phyloP scores from a whole-genome alignment of 2,888 invertebrate species.

The Diarsia mendica region DNA sequence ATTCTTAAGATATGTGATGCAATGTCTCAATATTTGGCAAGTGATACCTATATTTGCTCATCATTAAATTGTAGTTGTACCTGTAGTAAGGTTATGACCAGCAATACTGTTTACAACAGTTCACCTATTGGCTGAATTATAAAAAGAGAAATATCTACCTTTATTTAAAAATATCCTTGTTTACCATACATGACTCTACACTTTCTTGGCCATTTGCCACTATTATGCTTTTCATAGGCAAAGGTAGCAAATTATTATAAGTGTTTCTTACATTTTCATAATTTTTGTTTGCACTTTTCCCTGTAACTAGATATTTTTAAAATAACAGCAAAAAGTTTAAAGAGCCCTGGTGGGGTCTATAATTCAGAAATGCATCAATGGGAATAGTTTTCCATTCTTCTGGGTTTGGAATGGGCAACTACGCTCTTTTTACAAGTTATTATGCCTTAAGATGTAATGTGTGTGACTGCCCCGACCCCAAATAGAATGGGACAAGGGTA shows the following conservation, averaged over 20 bases:
- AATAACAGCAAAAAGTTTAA: not conserved
- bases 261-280: not conserved
- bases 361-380: not conserved
- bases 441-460: too few relatives aligned
- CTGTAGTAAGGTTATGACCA: not conserved
- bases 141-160: not conserved
- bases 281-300: not conserved
- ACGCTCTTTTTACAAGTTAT: too few relatives aligned
- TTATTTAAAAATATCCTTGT: not conserved
- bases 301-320: not conserved
- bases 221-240: not conserved
- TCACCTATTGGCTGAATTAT: not conserved
- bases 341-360: not conserved
- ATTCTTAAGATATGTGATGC: constrained; percentile 1
- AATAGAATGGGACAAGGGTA: too few relatives aligned
- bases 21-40: not conserved
- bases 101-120: not conserved
- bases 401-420: too few relatives aligned
- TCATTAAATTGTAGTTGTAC: not conserved
- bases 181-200: not conserved
- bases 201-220: not conserved
- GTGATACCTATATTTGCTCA: not conserved
- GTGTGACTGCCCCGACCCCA: too few relatives aligned
- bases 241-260: not conserved
- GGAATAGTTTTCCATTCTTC: too few relatives aligned